Percentiles rank a stretch among this genome's conserved stretches.
phyloP scores from a whole-genome alignment of 2,797 vertebrate species.

The Erpetoichthys calabaricus region DNA sequence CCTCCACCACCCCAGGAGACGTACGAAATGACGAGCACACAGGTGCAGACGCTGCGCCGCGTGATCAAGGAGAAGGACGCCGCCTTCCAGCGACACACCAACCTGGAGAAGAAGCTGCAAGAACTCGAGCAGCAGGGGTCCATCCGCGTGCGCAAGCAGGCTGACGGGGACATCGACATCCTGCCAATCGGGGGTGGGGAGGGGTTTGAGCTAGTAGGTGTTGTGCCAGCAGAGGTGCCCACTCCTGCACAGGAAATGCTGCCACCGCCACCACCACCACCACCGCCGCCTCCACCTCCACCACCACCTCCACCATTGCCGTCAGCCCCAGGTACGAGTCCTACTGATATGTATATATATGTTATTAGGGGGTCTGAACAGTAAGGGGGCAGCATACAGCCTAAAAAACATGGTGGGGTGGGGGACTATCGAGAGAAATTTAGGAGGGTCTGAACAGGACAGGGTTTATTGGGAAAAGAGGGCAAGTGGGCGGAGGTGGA shows the following conservation, averaged over 20 bases:
- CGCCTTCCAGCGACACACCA: conserved; percentile 70
- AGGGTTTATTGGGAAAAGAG: too few relatives aligned
- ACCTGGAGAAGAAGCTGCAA: conserved; percentile 55
- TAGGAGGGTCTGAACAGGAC: too few relatives aligned
- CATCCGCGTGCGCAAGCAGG: conserved; percentile 52
- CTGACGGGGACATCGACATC: conserved; percentile 54
- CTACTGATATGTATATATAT: too few relatives aligned
- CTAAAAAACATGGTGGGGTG: neutral
- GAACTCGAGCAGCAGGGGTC: conserved; percentile 54
- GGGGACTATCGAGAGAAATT: too few relatives aligned
- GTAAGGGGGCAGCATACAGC: conserved; percentile 7
- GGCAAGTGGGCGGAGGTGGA: too few relatives aligned
- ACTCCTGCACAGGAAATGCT: conserved; percentile 29
- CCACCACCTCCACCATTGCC: conserved; percentile 64
- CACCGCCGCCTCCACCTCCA: conserved; percentile 61
- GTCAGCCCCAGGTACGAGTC: conserved; percentile 47
- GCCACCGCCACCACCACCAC: conserved; percentile 56
- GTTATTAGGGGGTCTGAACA: conserved; percentile 12
- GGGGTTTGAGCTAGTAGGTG: conserved; percentile 1
- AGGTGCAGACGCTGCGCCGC: conserved; percentile 79
- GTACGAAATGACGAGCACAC: conserved; percentile 76
- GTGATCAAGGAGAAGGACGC: conserved; percentile 91
- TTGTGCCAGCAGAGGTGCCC: conserved; percentile 19
- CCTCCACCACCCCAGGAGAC: conserved; percentile 64
- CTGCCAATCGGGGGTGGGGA: conserved; percentile 32